Base-by-base conservation (phyloP, 2,113 vertebrate species). In the Bujurquina vittata region DNA sequence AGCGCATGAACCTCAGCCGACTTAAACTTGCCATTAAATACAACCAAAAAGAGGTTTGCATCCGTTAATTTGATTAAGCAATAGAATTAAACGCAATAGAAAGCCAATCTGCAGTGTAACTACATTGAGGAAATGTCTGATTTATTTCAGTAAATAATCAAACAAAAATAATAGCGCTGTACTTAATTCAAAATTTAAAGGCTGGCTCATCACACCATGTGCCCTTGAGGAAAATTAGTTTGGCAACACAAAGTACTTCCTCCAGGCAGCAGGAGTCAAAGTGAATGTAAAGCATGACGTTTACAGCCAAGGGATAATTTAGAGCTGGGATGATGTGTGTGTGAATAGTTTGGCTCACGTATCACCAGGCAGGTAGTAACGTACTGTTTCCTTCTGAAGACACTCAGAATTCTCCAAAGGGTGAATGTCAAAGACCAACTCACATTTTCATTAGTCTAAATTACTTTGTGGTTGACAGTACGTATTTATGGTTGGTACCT, bases 21-120 rank as follows among this genome's bases (percentile, higher is more conserved):
- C 96, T 99, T 83, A 99, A 99, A 92, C 97, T 99, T 74, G 98
- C 98, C 81, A 99, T 99, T 94, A 99, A 98, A 85, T 99, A 99
- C 94, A 99, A 99, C 93, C 98, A 99, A 88, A 99, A 99, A 89
- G 98, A 99, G 97, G 98, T 99, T 33, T 72, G 46, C 26, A 3
- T 5, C 14, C 14, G 46, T 43, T 14, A 43, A 43, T 43, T 14
- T 43, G 40, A 43, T 43, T 14, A 43, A 43, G 40, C 40, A 43
- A 3, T 43, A 43, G 10, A 43, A 43, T 43, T 14, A 43, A 11
- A 14, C 12, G 11, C 40, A 43, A 12, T 14, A 46, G 43, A 46
- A 46, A 5, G 43, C 43, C 35, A 62, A 54, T 46, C 35, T 59
- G 5, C 37, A 18, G 5, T 17, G 14, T 29, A 43, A 29, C 18